Evolutionary conservation across 2,888 invertebrate species (phyloP), one percentile per base, ranked within the genome.

Genomic region (Onthophagus sagittarius): DNA sequence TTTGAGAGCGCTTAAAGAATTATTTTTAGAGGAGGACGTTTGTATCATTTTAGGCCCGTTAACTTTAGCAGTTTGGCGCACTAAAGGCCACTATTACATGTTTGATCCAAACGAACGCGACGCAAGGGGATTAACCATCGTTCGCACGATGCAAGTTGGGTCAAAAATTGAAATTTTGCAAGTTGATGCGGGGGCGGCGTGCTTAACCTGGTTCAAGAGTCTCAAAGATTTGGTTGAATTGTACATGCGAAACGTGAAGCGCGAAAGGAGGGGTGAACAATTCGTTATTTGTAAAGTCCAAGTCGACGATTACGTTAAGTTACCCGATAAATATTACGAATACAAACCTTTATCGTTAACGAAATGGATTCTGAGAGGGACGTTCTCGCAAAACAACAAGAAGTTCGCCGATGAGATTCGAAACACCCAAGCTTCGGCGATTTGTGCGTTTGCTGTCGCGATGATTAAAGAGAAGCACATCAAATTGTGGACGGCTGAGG

Each of bases 361-460:
- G 14, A 70, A 80, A 81, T n/a, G 88, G 85, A 85, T 84, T 0
- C 73, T 85, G 15, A 72, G 78, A 15, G 85, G 83, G 4, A 77
- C 78, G 69, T 83, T 78, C 75, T 81, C 82, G 70, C 81, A 83
- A 74, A 79, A 76, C 2, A 80, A 83, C 71, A 81, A 80, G 69
- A 80, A 81, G 71, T 85, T 80, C 75, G 73, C 70, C 4, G 79
- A 78, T 23, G 80, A 79, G 65, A 78, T 81, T 15, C 84, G 83
- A 71, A 85, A 84, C 63, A 77, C 79, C 14, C 85, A 85, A 82
- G 81, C 84, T 81, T 77, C 77, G 33, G 74, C 72, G 1, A 88
- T 88, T 85, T 88, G 88, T 73, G 87, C 88, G 0, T 87, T 89
- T 84, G 88, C 89, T 0, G 88, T 88, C 76, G 87, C 88, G 39